These are phyloP conservation scores for Mus minutoides DNA, from an alignment of 2,797 vertebrate species.

Conservation along the genomic window DNA sequence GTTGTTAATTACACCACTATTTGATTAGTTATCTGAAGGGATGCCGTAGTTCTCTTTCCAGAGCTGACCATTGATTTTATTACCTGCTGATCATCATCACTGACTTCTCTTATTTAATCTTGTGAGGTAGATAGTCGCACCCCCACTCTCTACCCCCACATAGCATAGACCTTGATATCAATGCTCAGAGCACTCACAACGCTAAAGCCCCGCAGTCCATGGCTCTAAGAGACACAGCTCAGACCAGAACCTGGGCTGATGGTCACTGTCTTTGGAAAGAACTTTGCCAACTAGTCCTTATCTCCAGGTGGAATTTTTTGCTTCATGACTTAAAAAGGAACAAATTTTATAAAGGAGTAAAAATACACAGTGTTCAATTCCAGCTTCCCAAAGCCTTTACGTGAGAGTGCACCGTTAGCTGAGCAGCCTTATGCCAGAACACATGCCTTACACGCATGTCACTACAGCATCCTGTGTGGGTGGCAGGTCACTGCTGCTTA, in stretches of 20 bases:
- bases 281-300: background rate
- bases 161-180: background rate
- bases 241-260: background rate
- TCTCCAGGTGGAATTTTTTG: background rate
- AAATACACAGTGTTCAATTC: background rate
- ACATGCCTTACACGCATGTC: background rate
- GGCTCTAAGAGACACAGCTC: background rate
- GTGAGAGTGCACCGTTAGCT: background rate
- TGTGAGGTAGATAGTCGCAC: background rate
- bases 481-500: background rate
- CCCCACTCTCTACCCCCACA: background rate
- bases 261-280: background rate
- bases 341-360: background rate
- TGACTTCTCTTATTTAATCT: conserved; percentile 23
- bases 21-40: conserved; percentile 31
- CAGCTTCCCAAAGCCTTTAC: background rate
- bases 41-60: background rate
- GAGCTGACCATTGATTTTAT: conserved; percentile 12
- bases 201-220: conserved; percentile 1
- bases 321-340: background rate
- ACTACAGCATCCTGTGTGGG: background rate
- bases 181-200: background rate
- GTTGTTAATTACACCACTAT: background rate
- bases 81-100: background rate
- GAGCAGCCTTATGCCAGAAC: background rate